Conservation (phyloP, 2,113 vertebrate species). For the Penelope pileata region DNA sequence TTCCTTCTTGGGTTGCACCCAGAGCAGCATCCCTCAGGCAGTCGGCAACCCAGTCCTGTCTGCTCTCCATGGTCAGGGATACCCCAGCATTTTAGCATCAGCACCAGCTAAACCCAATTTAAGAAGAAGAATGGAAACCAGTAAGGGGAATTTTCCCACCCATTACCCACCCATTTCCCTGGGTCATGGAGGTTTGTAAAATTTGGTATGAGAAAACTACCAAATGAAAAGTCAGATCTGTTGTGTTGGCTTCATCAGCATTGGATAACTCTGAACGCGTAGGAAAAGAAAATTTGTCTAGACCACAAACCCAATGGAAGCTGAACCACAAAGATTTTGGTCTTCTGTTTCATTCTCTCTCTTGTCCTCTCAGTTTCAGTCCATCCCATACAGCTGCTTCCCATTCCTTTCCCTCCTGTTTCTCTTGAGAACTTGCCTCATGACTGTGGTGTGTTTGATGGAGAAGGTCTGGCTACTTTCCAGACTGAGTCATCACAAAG, state of each 20-base stretch:
- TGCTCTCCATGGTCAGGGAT: fast-evolving
- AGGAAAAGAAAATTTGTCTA: background rate
- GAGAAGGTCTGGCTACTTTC: background rate
- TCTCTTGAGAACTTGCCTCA: background rate
- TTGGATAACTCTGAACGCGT: background rate
- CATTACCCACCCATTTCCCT: background rate
- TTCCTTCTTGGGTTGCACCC: background rate
- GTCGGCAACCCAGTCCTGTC: background rate
- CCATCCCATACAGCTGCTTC: background rate
- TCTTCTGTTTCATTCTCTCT: background rate
- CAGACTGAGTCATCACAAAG: background rate
- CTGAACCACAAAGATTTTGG: background rate
- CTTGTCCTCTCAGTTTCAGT: background rate
- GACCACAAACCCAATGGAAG: background rate
- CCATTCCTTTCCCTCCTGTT: background rate
- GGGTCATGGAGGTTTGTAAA: background rate
- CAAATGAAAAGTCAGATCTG: background rate
- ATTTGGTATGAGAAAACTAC: background rate
- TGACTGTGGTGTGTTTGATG: background rate
- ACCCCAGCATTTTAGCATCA: background rate
- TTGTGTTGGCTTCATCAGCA: background rate
- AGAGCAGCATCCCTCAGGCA: background rate
- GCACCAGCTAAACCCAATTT: background rate
- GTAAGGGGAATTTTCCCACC: background rate
- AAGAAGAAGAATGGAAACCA: background rate